A percentile compares a stretch with the other conserved stretches of the same genome.
phyloP scores from a whole-genome alignment of 2,113 vertebrate species.

The Barnardius zonarius region DNA sequence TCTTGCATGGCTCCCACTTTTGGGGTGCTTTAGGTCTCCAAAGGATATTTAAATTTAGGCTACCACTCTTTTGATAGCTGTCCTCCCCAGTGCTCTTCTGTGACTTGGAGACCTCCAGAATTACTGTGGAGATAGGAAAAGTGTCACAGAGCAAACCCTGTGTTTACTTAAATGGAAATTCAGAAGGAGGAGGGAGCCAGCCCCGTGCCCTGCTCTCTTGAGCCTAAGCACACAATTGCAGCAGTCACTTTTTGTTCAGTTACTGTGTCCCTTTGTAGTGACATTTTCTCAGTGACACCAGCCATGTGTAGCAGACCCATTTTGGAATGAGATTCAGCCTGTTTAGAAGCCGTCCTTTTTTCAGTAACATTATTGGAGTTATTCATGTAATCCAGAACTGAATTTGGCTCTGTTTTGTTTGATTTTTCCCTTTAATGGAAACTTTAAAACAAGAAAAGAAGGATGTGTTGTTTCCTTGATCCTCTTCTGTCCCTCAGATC shows the following conservation, averaged over 20 bases:
- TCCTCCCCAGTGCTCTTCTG: background rate
- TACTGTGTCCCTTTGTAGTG: background rate
- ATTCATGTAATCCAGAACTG: background rate
- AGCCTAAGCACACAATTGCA: background rate
- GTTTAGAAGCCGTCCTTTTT: background rate
- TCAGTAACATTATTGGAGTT: background rate
- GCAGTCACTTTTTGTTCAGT: background rate
- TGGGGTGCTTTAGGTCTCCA: background rate
- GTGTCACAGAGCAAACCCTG: background rate
- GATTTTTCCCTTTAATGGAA: background rate
- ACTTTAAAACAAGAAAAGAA: background rate
- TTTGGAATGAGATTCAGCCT: background rate
- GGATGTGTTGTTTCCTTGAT: background rate
- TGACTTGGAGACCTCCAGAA: background rate
- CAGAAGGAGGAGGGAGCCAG: background rate
- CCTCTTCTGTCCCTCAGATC: background rate
- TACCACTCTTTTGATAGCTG: background rate
- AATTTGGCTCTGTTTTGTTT: background rate
- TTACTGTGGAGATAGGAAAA: background rate
- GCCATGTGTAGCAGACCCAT: background rate
- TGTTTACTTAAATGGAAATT: background rate
- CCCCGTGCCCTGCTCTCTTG: background rate
- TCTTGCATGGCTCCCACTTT: background rate
- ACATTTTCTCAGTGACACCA: background rate
- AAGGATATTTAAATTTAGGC: background rate